Evolutionary conservation across 1,140 invertebrate species (phyloP).

Genomic region (Drosophila athabasca): DNA sequence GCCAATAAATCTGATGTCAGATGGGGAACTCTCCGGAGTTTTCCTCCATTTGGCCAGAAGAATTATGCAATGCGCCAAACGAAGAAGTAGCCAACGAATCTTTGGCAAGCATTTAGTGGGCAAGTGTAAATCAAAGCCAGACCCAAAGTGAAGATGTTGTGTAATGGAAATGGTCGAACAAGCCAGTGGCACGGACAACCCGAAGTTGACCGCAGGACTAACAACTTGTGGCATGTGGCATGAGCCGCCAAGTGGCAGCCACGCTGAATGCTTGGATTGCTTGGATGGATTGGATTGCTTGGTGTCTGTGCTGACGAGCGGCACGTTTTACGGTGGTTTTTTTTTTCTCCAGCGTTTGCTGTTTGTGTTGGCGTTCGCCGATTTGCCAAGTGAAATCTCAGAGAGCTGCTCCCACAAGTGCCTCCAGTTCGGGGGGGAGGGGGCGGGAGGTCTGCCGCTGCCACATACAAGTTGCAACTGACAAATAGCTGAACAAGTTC

Average conservation of each 20-base stretch:
- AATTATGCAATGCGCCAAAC: slow-evolving; percentile 60
- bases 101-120: slow-evolving; percentile 52
- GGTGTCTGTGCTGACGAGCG: slow-evolving; percentile 34
- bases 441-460: background rate
- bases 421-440: background rate
- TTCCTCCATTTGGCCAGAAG: slow-evolving; percentile 45
- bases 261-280: slow-evolving; percentile 17
- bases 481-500: slow-evolving; percentile 49
- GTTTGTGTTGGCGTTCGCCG: slow-evolving; percentile 39
- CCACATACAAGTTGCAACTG: slow-evolving; percentile 27
- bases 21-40: slow-evolving; percentile 14
- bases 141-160: slow-evolving; percentile 31
- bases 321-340: slow-evolving; percentile 45
- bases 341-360: background rate
- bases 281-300: slow-evolving; percentile 9
- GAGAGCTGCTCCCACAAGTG: slow-evolving; percentile 5
- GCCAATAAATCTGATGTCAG: slow-evolving; percentile 62
- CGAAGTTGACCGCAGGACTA: slow-evolving; percentile 50
- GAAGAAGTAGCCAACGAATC: slow-evolving; percentile 10
- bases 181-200: slow-evolving; percentile 11
- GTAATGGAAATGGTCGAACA: slow-evolving; percentile 35
- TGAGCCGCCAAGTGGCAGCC: slow-evolving; percentile 41
- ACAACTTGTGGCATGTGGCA: slow-evolving; percentile 51
- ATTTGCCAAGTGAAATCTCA: slow-evolving; percentile 47
- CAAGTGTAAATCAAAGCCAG: slow-evolving; percentile 64